Evolutionary conservation across 53 echinoderm and acorn worm genomes (phyloP), one percentile per base, ranked within the genome.

Genomic region (Patiria pectinifera): DNA sequence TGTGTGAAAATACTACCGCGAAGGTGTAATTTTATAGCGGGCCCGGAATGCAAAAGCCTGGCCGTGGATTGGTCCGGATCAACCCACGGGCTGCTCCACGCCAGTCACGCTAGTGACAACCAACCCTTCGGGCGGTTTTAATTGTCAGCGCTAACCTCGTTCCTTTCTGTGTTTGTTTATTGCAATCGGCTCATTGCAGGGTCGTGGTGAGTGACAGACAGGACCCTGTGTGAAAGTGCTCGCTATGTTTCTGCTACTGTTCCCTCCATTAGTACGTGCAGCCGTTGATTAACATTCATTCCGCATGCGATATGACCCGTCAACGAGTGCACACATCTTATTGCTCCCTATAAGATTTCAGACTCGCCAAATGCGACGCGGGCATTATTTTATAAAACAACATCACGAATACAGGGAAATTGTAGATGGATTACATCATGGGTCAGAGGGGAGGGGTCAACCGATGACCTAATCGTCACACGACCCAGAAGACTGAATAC

Each of bases 111-210:
- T 81, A 81, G 90, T 90, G 69, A 90, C 76, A 16, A 43, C 47
- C 48, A 21, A 21, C 87, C 24, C 90, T 48, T 48, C 48, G 4
- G 90, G 90, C 81, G 81, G 90, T 81, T 66, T 66, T 81, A 90
- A 90, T 90, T 90, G 90, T 90, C 90, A 90, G 45, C 47, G 70
- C 59, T 80, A 90, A 90, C 90, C 90, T 80, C 80, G 90, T 90
- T 78, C 70, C 66, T 6, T 19, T 16, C 84, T 14, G 16, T 90
- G 90, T 90, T 90, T 90, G 90, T 90, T 90, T 90, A 90, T 82
- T 69, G 59, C 80, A 80, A 90, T 80, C 81, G 47, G 59, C 62
- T 90, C 69, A 81, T 81, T 90, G 80, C 63, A 69, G 81, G 90
- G 81, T 66, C 69, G 90, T 47, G 81, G 11, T 90, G 90, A 90